Evolutionary conservation across 2,888 invertebrate genomes (phyloP), one percentile per base, ranked within the genome.

Genomic region (Noctua janthina): DNA sequence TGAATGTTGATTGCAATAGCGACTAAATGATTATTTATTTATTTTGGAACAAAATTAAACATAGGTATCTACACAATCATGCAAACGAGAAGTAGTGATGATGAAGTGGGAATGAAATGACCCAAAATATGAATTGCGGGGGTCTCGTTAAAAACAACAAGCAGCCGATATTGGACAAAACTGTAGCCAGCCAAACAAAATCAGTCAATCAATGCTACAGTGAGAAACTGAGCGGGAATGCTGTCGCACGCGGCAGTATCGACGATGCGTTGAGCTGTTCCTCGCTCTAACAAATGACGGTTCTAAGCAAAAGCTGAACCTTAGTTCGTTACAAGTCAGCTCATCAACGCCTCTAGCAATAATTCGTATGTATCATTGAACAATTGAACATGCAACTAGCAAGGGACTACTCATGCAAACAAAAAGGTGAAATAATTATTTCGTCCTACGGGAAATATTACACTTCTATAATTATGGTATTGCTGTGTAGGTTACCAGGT

Each of bases 361-460:
- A 20, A 66, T 11, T 15, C 20, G 15, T 49, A 49, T 13, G 6
- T 46, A 46, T 39, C 46, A 46, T 46, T 43, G 43, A 8, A 23
- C 4, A 8, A 20, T 20, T 49, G 35, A 49, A 62, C 62, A 64
- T 78, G 78, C 77, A 64, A 51, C n/a, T 17, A 49, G 46, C n/a
- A 11, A 46, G 11, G 2, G 23, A 17, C 35, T 39, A 76, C 39
- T 35, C 39, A 39, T 80, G 70, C 56, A 70, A 80, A 8, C 23
- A 69, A 51, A 80, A 8, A 49, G n/a, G 29, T 59, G 13, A 59
- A n/a, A 59, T 59, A 11, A 49, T 2, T 43, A 8, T 8, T 43
- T 39, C 39, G 4, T 39, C 39, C 2, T 7, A 6, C 6, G 46
- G 1, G 1, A 43, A 20, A 29, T 54, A 29, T 43, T 43, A 39